These are phyloP conservation scores for Crocodylus rhombifer DNA, from an alignment of 2,797 vertebrate genomes.

Conservation along the genomic window DNA sequence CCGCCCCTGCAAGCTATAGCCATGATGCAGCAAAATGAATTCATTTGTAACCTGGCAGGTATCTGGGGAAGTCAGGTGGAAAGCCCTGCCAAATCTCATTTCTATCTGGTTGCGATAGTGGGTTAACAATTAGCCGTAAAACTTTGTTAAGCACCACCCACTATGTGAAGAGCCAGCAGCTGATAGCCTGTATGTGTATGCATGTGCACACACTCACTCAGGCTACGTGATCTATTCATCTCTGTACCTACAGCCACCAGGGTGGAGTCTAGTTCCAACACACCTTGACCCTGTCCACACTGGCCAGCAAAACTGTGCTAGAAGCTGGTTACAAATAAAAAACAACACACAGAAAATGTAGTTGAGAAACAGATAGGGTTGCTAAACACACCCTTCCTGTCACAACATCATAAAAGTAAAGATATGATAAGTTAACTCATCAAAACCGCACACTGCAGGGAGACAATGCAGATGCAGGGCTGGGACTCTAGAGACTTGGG, in stretches of 20 bases:
- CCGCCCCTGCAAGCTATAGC: not conserved
- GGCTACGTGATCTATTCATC: not conserved
- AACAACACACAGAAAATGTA: conserved; percentile 23
- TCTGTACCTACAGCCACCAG: not conserved
- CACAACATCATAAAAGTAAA: conserved; percentile 42
- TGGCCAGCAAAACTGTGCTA: conserved; percentile 2
- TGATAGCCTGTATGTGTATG: not conserved
- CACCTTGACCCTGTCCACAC: not conserved
- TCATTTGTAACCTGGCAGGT: not conserved
- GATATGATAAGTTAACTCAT: conserved; percentile 21
- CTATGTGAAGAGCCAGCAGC: conserved; percentile 62
- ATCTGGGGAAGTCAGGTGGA: not conserved
- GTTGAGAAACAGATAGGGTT: conserved; percentile 60
- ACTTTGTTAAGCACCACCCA: rapidly evolving
- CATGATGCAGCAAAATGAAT: not conserved
- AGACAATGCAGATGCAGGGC: not conserved
- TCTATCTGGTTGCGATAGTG: conserved; percentile 32
- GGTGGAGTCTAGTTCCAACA: not conserved
- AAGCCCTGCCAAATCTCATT: conserved; percentile 50
- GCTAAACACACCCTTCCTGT: conserved; percentile 61
- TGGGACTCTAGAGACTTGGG: not conserved
- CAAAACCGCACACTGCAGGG: too few relatives aligned
- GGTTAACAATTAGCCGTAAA: not conserved
- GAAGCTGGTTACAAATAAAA: conserved; percentile 8
- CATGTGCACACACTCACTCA: not conserved